A percentile compares a stretch with the other conserved stretches of the same genome.
These are phyloP conservation scores for Acronicta psi DNA, from an alignment of 2,888 invertebrate species.

Conservation along the genomic window DNA sequence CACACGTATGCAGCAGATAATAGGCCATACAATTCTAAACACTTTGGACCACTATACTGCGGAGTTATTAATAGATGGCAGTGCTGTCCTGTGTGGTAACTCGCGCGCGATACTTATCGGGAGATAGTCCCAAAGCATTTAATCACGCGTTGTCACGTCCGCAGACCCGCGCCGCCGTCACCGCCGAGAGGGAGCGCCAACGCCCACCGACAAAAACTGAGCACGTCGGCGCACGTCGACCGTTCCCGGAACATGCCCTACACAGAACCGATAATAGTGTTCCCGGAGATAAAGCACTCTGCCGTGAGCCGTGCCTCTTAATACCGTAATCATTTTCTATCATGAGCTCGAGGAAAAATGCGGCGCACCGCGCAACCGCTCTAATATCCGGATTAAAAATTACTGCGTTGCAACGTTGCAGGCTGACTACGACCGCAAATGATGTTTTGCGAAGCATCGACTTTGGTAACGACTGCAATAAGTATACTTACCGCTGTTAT, in stretches of 20 bases:
- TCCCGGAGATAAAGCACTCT: constrained; percentile 32
- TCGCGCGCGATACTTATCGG: constrained; percentile 5
- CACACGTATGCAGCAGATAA: constrained; percentile 10
- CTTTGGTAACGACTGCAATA: constrained; percentile 1
- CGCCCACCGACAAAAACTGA: constrained; percentile 12
- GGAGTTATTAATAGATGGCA: constrained; percentile 13
- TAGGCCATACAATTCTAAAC: constrained; percentile 26
- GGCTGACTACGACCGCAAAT: constrained; percentile 13
- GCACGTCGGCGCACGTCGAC: constrained; percentile 15
- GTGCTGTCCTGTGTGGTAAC: background rate
- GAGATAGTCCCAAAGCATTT: constrained; percentile 3
- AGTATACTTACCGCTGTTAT: background rate
- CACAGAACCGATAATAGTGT: constrained; percentile 26
- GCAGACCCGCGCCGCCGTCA: no score
- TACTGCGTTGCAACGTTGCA: constrained; percentile 6
- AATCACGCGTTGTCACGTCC: constrained; percentile 14
- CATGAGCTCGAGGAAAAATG: constrained; percentile 8
- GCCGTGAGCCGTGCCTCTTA: constrained; percentile 6
- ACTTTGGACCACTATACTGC: constrained; percentile 17
- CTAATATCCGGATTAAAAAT: constrained; percentile 25
- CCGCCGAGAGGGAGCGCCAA: background rate
- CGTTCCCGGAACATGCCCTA: constrained; percentile 35
- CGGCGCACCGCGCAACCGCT: constrained; percentile 2
- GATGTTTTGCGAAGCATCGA: constrained; percentile 2
- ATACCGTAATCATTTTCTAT: constrained; percentile 1